Evolutionary conservation across 1,140 invertebrate species (phyloP).

Genomic region (Maniola jurtina): DNA sequence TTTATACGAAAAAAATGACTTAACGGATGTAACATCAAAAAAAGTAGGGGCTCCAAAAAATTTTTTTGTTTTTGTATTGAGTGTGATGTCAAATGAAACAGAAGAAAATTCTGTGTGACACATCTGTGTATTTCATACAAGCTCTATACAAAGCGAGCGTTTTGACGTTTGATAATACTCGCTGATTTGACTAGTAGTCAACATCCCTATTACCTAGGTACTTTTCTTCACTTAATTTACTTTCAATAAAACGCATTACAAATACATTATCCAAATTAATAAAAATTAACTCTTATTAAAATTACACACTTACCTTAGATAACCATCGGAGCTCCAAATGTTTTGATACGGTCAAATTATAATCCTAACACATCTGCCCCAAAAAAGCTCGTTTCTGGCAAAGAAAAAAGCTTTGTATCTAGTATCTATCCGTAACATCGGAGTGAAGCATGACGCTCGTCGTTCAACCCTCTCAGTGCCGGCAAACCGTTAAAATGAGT

Average conservation of each 20-base stretch:
- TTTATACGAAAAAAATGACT: too few relatives aligned
- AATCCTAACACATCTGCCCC: slow-evolving; percentile 62
- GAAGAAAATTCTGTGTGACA: too few relatives aligned
- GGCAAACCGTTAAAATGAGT: slow-evolving; percentile 74
- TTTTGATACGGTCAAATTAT: slow-evolving; percentile 75
- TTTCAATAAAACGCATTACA: slow-evolving; percentile 12
- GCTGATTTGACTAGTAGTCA: too few relatives aligned
- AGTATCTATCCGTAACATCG: slow-evolving; percentile 67
- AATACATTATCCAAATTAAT: slow-evolving; percentile 21
- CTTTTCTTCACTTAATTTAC: not conserved
- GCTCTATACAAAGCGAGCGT: too few relatives aligned
- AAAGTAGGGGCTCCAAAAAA: too few relatives aligned
- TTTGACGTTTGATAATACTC: too few relatives aligned
- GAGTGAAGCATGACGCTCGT: slow-evolving; percentile 63
- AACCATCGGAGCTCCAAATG: slow-evolving; percentile 40
- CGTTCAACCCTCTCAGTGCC: slow-evolving; percentile 69
- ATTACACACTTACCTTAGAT: slow-evolving; percentile 21
- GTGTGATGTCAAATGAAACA: too few relatives aligned
- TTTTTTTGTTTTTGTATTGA: too few relatives aligned
- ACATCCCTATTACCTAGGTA: too few relatives aligned
- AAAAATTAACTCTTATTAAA: slow-evolving; percentile 24
- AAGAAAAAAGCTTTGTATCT: slow-evolving; percentile 26
- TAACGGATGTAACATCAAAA: too few relatives aligned
- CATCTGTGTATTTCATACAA: too few relatives aligned
- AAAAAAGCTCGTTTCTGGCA: slow-evolving; percentile 42